These are phyloP conservation scores for Macrosoma leucophasiata DNA, from an alignment of 2,888 invertebrate genomes.

Conservation along the genomic window DNA sequence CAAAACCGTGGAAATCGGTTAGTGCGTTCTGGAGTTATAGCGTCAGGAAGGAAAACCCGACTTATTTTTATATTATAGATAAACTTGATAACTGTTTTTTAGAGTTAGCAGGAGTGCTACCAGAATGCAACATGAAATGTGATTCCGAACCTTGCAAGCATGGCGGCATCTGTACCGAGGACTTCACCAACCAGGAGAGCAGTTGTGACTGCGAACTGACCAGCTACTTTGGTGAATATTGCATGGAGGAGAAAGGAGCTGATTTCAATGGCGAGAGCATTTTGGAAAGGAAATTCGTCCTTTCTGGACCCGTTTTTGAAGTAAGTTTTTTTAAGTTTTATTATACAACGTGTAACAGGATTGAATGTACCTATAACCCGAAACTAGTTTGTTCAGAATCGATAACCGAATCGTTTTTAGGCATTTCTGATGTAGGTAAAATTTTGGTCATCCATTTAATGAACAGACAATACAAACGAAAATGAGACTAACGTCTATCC, in stretches of 20 bases:
- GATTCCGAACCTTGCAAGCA: slow-evolving; percentile 92
- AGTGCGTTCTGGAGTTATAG: too few relatives aligned
- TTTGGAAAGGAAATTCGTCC: slow-evolving; percentile 84
- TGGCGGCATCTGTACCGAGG: slow-evolving; percentile 90
- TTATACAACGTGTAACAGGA: too few relatives aligned
- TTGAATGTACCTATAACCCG: too few relatives aligned
- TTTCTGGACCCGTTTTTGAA: slow-evolving; percentile 80
- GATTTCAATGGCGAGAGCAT: slow-evolving; percentile 92
- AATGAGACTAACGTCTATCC: too few relatives aligned
- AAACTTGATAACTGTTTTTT: slow-evolving; percentile 17
- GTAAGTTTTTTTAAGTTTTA: slow-evolving; percentile 38
- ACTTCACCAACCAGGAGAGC: slow-evolving; percentile 89
- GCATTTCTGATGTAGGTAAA: too few relatives aligned
- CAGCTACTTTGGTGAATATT: slow-evolving; percentile 91
- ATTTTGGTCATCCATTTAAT: too few relatives aligned
- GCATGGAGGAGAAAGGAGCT: slow-evolving; percentile 92
- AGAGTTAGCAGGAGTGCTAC: slow-evolving; percentile 81
- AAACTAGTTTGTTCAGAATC: too few relatives aligned
- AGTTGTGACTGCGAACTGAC: slow-evolving; percentile 93
- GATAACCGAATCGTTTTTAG: too few relatives aligned
- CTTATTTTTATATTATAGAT: too few relatives aligned
- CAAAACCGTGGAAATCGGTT: too few relatives aligned
- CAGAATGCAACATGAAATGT: slow-evolving; percentile 92
- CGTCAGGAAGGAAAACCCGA: too few relatives aligned
- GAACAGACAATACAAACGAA: too few relatives aligned